Evolutionary conservation across 2,888 invertebrate genomes (phyloP), one percentile per base, ranked within the genome.

Genomic region (Stenodera caucasica): DNA sequence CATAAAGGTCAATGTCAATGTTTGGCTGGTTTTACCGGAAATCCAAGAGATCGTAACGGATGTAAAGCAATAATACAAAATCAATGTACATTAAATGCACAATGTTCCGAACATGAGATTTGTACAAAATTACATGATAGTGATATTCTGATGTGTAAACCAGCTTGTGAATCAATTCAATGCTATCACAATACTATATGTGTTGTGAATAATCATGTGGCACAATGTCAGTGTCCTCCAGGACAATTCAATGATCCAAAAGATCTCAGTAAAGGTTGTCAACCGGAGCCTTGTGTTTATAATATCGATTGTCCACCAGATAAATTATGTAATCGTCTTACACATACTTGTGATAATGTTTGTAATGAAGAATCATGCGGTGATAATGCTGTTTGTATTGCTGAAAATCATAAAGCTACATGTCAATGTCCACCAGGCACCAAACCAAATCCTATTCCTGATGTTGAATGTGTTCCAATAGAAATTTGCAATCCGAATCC

Each of bases 171-270:
- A 66, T 85, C 85, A 45, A 80, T 90, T 0, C 83, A 84, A 51
- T 96, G 96, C 77, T 96, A 95, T 0, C 92, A 93, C 0, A 89
- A 91, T 67, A 94, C 96, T 7, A 84, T 95, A 15, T 96, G 96
- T 75, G 86, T 94, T 8, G 91, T 92, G 2, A 93, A 94, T 72
- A 95, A 95, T 75, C 95, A 96, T 77, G 90, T 90, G 12, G 91
- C 93, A 0, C 90, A 92, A 78, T 96, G 96, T 75, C 91, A 93
- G 72, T 96, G 96, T 75, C 94, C 94, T 15, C 88, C 91, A 7
- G 95, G 95, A 15, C 87, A 91, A 0, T 95, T 88, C 76, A 95
- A 95, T 2, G 90, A 95, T 82, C 93, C 95, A 0, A 89, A 90
- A 74, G 92, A 94, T 76, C 80, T 86, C 1, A 82, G 84, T 60